Conservation (phyloP, 2,113 vertebrate species). For the Beaufortia kweichowensis region DNA sequence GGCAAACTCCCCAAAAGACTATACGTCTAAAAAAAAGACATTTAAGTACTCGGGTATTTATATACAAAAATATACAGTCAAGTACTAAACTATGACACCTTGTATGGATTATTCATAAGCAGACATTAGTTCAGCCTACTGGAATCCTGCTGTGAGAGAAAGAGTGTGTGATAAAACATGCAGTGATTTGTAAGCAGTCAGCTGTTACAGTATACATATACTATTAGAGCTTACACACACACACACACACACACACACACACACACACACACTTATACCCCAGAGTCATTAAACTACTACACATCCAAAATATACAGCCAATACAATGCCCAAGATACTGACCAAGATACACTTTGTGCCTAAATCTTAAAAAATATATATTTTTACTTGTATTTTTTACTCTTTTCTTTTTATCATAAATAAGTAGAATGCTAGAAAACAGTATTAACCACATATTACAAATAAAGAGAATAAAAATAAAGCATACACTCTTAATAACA, state of each 20-base stretch:
- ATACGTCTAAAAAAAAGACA: conserved; percentile 15
- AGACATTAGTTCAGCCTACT: conserved; percentile 32
- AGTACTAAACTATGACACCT: conserved; percentile 23
- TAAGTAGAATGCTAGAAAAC: no score
- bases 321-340: not conserved
- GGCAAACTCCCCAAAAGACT: not conserved
- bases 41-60: conserved; percentile 3
- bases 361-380: no score
- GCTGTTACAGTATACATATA: conserved; percentile 36
- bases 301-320: conserved; percentile 7
- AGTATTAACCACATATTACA: no score
- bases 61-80: conserved; percentile 16
- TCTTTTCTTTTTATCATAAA: no score
- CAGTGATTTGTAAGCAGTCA: conserved; percentile 40
- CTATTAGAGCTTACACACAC: conserved; percentile 20
- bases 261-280: conserved; percentile 11
- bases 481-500: no score
- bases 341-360: not conserved
- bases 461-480: no score
- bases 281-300: conserved; percentile 27
- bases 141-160: conserved; percentile 36
- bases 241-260: conserved; percentile 11
- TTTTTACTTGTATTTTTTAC: no score
- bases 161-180: conserved; percentile 24
- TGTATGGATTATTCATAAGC: conserved; percentile 36